Base-by-base conservation (phyloP, 2,113 vertebrate genomes). In the Meleagris gallopavo region DNA sequence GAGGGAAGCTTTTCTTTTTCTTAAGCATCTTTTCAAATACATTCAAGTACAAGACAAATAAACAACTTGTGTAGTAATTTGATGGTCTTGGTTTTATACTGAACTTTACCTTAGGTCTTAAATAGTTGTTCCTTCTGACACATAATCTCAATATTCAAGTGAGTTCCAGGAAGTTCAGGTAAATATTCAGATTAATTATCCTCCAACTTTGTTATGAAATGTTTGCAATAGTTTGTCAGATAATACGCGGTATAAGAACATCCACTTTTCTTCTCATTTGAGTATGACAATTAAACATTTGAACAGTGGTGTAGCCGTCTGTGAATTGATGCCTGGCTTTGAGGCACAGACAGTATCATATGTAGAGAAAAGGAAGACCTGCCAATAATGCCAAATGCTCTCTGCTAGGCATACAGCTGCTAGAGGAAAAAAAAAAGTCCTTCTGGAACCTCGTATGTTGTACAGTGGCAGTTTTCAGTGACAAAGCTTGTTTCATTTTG, bases 61-160 rank as follows among this genome's bases (percentile, higher is more conserved):
- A 43, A 14, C 40, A 21, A 40, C 5, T 27, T 3, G 2, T 1
- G 0, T 9, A 62, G 20, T 13, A 67, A 16, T 78, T 62, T 2
- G 4, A 1, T 25, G 9, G 17, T 40, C 13, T 10, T 75, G 9
- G 7, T 58, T 72, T 16, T 41, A 10, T 55, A 57, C 10, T 24
- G 15, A 38, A 2, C 32, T 66, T 64, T 75, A 21, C 43, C 22
- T 52, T 12, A 65, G 36, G 17, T 25, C 29, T 32, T 21, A 18
- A 27, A 38, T 38, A 45, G 18, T 20, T 41, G 45, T 27, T 65
- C 38, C 7, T 50, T 54, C 60, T 24, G 12, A 22, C 60, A 52
- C 11, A 10, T 64, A 40, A 22, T 64, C 34, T n/a, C 21, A 52
- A 8, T 52, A 78, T 29, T 32, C 22, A n/a, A 65, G 30, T 5